Base-by-base conservation (phyloP, 2,888 invertebrate genomes). In the Ganaspis brasiliensis region DNA sequence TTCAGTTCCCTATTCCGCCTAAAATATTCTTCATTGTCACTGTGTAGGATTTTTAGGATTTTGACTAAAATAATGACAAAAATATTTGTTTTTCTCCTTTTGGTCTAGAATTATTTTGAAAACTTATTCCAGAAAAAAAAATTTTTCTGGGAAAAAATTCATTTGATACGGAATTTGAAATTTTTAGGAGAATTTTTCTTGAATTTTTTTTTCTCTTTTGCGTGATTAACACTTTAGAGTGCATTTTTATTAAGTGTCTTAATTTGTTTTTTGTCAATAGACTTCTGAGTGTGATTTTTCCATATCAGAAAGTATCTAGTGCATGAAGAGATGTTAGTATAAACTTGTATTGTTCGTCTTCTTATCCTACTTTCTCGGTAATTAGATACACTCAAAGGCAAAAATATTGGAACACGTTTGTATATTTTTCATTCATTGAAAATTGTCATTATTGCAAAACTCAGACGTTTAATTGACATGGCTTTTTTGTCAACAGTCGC, bases 221-320 rank as follows among this genome's bases (percentile, higher is more conserved):
- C 31, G 31, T 31, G 31, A 31, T 14, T 45, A 45, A 45, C 10
- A 14, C 12, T 3, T 14, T 45, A 24, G 9, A 26, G 8, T 45
- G n/a, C 24, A 67, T 67, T 67, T n/a, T 24, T 24, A 24, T 26
- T 9, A 24, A 14, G 67, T n/a, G n/a, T 45, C n/a, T 67, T 8
- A 8, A 67, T 67, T 24, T 45, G 21, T n/a, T 49, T 67, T 45
- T 67, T 45, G 26, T 24, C 45, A 40, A 12, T 67, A 21, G 40
- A 24, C 21, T 67, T 45, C 45, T 67, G 3, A 24, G 67, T n/a
- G 67, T 40, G 21, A 67, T 67, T 24, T 52, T 67, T 45, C 45
- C 45, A 45, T 67, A 24, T 67, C 40, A 67, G 45, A 67, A 67
- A 45, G 45, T 67, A 67, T 67, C 67, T 67, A 67, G 67, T 45